Base-by-base conservation (phyloP, 2,113 vertebrate genomes). In the Oxygymnocypris stewartii region DNA sequence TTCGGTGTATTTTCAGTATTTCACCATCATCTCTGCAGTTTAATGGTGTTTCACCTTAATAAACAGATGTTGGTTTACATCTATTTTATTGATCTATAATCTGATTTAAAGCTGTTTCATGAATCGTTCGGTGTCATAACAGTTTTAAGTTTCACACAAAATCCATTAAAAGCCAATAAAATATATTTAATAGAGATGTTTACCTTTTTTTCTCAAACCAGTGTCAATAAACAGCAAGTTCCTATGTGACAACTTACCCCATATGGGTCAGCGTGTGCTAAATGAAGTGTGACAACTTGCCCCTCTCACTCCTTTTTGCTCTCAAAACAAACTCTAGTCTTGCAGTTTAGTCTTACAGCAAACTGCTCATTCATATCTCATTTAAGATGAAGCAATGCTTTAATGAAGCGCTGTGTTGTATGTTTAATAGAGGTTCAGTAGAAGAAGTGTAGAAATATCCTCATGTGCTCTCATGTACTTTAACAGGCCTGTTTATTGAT, bases 371-470 rank as follows among this genome's bases (percentile, higher is more conserved):
- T 35, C 31, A 31, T 6, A 54, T 54, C 16, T 57, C 1, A 31
- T 67, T 18, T 57, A 79, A 57, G 49, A 57, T 37, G 28, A 61
- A 42, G 79, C 69, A 47, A 71, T 84, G 47, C 67, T 37, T 3
- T 73, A 7, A n/a, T 78, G 49, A 82, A 84, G 54, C 12, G 3
- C 25, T 65, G 63, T 54, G 51, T 18, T 59, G 51, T 42, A 40
- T 76, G 54, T 76, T 84, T 63, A 84, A 84, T 63, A 57, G 44
- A 31, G 75, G 13, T 18, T 16, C 49, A 51, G 49, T 5, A 51
- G 49, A 51, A 51, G 49, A 51, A 51, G 49, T 51, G n/a, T 37
- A 16, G 13, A 67, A 31, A 67, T 67, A 35, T 67, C 13, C 14
- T 28, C 28, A 2, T 67, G 28, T 0, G 13, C 63, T 31, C 28